A percentile compares a stretch with the other conserved stretches of the same genome.
Evolutionary conservation across 2,797 vertebrate genomes (phyloP).

Genomic region (Gymnothorax reevesii): DNA sequence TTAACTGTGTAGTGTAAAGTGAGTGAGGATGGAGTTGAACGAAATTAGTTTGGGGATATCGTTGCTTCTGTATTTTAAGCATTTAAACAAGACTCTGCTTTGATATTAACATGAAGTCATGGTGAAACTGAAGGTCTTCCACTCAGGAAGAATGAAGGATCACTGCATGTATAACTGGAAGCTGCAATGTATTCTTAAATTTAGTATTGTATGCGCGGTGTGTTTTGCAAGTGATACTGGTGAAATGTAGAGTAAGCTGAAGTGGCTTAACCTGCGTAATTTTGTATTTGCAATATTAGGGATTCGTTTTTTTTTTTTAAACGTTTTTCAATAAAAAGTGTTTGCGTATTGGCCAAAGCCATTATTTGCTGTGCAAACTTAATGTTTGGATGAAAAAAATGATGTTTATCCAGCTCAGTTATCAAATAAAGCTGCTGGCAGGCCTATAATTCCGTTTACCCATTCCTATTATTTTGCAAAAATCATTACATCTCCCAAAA

Average conservation of each 20-base stretch:
- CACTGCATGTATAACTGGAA: constrained; percentile 70
- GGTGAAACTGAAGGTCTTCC: constrained; percentile 35
- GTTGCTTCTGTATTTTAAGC: constrained; percentile 1
- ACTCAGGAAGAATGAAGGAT: constrained; percentile 16
- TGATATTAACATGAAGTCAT: constrained; percentile 22
- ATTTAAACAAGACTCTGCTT: constrained; percentile 10
- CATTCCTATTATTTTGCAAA: background rate
- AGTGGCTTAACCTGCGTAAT: constrained; percentile 34
- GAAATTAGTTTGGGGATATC: constrained; percentile 14
- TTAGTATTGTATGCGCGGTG: constrained; percentile 36
- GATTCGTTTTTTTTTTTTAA: constrained; percentile 12
- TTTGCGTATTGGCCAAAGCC: constrained; percentile 44
- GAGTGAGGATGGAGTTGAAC: constrained; percentile 33
- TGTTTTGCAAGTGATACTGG: constrained; percentile 38
- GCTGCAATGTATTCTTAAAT: constrained; percentile 54
- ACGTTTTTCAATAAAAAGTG: constrained; percentile 43
- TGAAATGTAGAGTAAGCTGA: constrained; percentile 38
- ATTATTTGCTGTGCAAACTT: constrained; percentile 47
- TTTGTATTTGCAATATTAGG: background rate
- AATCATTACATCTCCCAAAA: background rate
- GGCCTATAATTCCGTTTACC: constrained; percentile 38
- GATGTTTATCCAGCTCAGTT: constrained; percentile 51
- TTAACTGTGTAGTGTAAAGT: constrained; percentile 24
- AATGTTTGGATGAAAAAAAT: constrained; percentile 50
- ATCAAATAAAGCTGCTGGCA: constrained; percentile 60